Conservation (phyloP, 1,140 invertebrate species). For the Drosophila sproati region DNA sequence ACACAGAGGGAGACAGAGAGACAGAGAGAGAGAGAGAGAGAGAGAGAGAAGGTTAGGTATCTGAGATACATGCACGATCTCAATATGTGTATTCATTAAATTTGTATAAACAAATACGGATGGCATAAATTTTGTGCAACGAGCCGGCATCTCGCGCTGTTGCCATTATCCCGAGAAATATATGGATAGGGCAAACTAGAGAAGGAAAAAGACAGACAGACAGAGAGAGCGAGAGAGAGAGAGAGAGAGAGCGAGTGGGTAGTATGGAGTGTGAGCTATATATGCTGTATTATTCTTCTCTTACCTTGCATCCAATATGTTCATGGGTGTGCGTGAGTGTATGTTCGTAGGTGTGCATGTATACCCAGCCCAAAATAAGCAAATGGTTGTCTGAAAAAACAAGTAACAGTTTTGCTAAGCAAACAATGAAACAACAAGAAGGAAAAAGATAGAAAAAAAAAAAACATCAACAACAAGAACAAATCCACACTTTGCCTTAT, state of each 20-base stretch:
- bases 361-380: conserved; percentile 58
- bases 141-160: conserved; percentile 43
- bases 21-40: background rate
- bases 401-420: conserved; percentile 75
- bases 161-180: conserved; percentile 26
- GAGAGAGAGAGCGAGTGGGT: background rate
- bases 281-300: conserved; percentile 65
- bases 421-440: conserved; percentile 71
- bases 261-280: conserved; percentile 33
- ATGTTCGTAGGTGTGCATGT: conserved; percentile 30
- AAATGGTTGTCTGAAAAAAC: conserved; percentile 73
- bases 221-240: background rate
- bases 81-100: conserved; percentile 78
- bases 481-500: conserved; percentile 74
- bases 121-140: conserved; percentile 68
- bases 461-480: conserved; percentile 57
- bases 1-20: background rate
- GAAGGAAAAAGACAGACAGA: background rate
- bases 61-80: conserved; percentile 18
- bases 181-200: background rate
- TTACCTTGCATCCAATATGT: conserved; percentile 40
- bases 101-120: conserved; percentile 82
- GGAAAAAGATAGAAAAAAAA: conserved; percentile 24
- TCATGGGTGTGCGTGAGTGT: conserved; percentile 20
- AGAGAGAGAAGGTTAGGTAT: background rate